Base-by-base conservation (phyloP, 1,140 invertebrate species). In the Apocrypta bakeri region DNA sequence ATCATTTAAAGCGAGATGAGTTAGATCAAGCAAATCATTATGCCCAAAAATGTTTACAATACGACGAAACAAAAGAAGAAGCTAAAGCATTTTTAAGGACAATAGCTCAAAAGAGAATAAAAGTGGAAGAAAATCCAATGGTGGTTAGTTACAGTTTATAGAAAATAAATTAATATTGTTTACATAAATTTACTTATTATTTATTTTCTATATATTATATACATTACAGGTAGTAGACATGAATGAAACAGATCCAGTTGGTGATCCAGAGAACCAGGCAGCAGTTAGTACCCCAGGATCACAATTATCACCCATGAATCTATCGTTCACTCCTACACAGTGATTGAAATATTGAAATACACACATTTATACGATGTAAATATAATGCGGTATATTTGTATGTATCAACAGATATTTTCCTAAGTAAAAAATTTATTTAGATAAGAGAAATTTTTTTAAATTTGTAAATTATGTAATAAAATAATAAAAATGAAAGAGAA, bases 31-130 rank as follows among this genome's bases (percentile, higher is more conserved):
- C 98, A 0, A 96, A 97, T 87, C 95, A 95, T 85, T 98, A 97
- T 91, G 98, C 98, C 0, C 97, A 98, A 88, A 98, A 98, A 89
- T 99, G 98, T 91, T 93, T 98, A 68, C 95, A 97, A 86, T 96
- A 95, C 90, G 95, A 95, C 84, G 95, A 95, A 95, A 98, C 97
- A 0, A 97, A 97, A 92, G 97, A 98, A 91, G 97, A 97, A 90
- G 98, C 96, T 0, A 98, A 98, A 91, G 95, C 96, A 1, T 92
- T 98, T 76, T 89, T 99, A 0, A 95, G 96, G 90, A 95, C 95
- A 0, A 98, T 99, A 71, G 94, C 95, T 37, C 93, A 94, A 79
- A 95, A 94, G 85, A 92, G 95, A 89, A 92, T 89, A 12, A 93
- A 93, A 88, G 89, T 92, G 21, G 93, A 93, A 79, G 92, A 93